Conservation (phyloP, 2,113 vertebrate genomes). For the Lathamus discolor region DNA sequence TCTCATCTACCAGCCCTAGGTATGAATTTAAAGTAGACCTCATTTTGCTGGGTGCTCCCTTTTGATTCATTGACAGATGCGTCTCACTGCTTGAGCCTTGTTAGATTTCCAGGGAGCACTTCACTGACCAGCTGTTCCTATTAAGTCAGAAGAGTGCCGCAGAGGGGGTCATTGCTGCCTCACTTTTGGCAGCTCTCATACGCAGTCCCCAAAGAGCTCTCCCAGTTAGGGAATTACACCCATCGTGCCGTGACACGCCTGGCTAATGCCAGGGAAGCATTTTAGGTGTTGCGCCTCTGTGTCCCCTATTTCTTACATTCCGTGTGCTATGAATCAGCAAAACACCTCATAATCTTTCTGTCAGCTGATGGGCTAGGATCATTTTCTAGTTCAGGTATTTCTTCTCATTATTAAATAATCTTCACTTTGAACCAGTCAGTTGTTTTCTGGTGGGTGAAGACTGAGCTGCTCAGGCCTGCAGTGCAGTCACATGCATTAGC, state of each 20-base stretch:
- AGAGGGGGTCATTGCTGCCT: slow-evolving; percentile 58
- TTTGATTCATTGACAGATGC: slow-evolving; percentile 75
- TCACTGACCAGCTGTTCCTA: slow-evolving; percentile 80
- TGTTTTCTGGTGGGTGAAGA: neutral
- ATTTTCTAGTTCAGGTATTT: neutral
- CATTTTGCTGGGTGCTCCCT: slow-evolving; percentile 64
- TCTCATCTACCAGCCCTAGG: slow-evolving; percentile 49
- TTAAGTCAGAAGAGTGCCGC: slow-evolving; percentile 56
- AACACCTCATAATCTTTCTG: slow-evolving; percentile 29
- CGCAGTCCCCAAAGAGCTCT: neutral
- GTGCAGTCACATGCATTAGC: neutral
- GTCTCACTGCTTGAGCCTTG: slow-evolving; percentile 73
- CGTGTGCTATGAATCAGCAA: slow-evolving; percentile 14
- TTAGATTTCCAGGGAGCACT: slow-evolving; percentile 76
- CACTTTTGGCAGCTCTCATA: slow-evolving; percentile 26
- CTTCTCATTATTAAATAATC: neutral
- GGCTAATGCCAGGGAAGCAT: slow-evolving; percentile 42
- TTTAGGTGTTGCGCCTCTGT: neutral
- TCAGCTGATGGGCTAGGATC: neutral
- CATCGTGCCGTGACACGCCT: neutral
- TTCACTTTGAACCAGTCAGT: neutral
- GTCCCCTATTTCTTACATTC: neutral
- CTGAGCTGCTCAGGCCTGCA: neutral
- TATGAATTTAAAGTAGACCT: slow-evolving; percentile 72
- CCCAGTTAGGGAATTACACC: neutral